These are phyloP conservation scores for Ceyx melanurus DNA, from an alignment of 2,113 vertebrate species.

Conservation along the genomic window DNA sequence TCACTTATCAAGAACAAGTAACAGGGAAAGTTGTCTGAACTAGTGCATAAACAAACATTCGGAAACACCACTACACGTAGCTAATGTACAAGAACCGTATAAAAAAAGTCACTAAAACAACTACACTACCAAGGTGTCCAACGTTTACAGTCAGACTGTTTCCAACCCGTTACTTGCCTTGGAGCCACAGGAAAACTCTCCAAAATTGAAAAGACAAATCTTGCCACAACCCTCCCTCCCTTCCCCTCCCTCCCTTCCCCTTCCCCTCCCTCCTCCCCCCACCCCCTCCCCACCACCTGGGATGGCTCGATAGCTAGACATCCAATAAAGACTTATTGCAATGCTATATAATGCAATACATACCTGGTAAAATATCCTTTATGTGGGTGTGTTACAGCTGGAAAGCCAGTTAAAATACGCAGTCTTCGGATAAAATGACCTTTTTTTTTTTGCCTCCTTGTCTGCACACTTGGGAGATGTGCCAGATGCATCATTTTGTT, in stretches of 20 bases:
- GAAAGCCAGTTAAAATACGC: slow-evolving; percentile 84
- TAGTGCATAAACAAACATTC: slow-evolving; percentile 88
- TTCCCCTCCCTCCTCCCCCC: slow-evolving; percentile 42
- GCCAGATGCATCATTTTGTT: too few relatives aligned
- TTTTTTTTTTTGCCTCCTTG: too few relatives aligned
- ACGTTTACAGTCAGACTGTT: slow-evolving; percentile 86
- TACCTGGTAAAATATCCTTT: slow-evolving; percentile 83
- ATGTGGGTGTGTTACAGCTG: slow-evolving; percentile 82
- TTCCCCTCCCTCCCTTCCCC: slow-evolving; percentile 34
- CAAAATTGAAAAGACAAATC: slow-evolving; percentile 83
- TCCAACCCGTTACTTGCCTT: slow-evolving; percentile 91
- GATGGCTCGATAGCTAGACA: slow-evolving; percentile 83
- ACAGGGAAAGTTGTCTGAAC: slow-evolving; percentile 92
- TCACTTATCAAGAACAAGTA: slow-evolving; percentile 92
- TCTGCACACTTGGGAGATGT: too few relatives aligned
- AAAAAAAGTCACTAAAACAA: slow-evolving; percentile 89
- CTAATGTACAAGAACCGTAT: slow-evolving; percentile 88
- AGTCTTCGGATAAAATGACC: slow-evolving; percentile 79
- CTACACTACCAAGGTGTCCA: slow-evolving; percentile 85
- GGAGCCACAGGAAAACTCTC: slow-evolving; percentile 85
- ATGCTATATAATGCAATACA: slow-evolving; percentile 84
- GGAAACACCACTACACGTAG: slow-evolving; percentile 87
- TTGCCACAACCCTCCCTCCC: slow-evolving; percentile 78
- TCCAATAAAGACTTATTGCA: slow-evolving; percentile 86
- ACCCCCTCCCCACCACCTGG: slow-evolving; percentile 73